A percentile compares a stretch with the other conserved stretches of the same genome.
Evolutionary conservation across 2,797 vertebrate species (phyloP).

Genomic region (Loris lydekkerianus): DNA sequence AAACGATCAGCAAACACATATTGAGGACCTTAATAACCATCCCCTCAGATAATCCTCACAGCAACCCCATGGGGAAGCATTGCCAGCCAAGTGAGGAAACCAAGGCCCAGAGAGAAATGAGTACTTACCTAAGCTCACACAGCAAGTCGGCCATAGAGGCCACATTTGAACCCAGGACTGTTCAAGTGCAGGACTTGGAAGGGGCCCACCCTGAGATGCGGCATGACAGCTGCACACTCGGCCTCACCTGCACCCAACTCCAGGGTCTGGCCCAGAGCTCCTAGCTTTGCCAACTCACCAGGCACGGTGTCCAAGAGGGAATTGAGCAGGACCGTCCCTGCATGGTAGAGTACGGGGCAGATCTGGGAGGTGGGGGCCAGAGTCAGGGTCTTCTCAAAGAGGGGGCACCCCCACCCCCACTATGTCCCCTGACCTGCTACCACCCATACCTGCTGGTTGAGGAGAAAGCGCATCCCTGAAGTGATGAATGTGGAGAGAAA

Average conservation of each 20-base stretch:
- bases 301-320: slow-evolving; percentile 94
- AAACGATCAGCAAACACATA: not conserved
- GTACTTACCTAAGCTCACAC: not conserved
- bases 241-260: not conserved
- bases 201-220: not conserved
- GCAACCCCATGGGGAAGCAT: not conserved
- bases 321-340: slow-evolving; percentile 94
- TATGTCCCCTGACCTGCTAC: not conserved
- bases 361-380: slow-evolving; percentile 89
- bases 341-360: slow-evolving; percentile 94
- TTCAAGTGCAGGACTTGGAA: not conserved
- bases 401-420: not conserved
- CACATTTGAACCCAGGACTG: not conserved
- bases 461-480: slow-evolving; percentile 94
- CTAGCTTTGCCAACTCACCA: slow-evolving; percentile 86
- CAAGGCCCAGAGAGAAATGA: not conserved
- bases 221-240: accelerated
- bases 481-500: slow-evolving; percentile 92
- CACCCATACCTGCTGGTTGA: slow-evolving; percentile 93
- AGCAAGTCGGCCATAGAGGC: not conserved
- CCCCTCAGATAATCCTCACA: not conserved
- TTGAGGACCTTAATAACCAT: not conserved
- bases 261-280: not conserved
- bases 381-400: slow-evolving; percentile 1
- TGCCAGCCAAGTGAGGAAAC: not conserved